phyloP scores from a whole-genome alignment of 2,113 vertebrate species.

The Neoarius graeffei region DNA sequence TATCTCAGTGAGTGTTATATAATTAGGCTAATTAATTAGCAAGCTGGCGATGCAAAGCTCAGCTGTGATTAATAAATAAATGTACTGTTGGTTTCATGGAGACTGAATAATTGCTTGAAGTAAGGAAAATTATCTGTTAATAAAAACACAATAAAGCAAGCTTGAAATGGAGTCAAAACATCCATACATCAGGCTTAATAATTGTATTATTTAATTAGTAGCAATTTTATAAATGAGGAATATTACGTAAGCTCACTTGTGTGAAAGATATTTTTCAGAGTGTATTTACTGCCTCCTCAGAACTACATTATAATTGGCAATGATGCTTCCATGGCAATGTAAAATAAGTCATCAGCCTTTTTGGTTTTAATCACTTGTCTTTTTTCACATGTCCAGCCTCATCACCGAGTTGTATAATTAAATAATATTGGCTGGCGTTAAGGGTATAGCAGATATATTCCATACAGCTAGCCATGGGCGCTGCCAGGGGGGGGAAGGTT shows the following conservation, averaged over 20 bases:
- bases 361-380: too few species aligned
- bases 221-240: neutral
- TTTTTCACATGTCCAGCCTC: too few species aligned
- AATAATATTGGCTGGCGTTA: too few species aligned
- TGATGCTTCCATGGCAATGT: neutral
- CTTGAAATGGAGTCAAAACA: neutral
- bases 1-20: conserved; percentile 19
- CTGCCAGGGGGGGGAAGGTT: too few species aligned
- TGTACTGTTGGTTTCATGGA: neutral
- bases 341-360: neutral
- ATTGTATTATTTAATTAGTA: neutral
- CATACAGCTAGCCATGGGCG: too few species aligned
- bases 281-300: neutral
- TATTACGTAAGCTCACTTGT: neutral
- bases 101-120: conserved; percentile 9
- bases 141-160: neutral
- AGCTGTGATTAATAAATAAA: conserved; percentile 28
- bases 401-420: too few species aligned
- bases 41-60: conserved; percentile 22
- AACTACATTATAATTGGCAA: neutral
- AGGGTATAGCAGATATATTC: too few species aligned
- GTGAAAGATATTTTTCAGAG: neutral
- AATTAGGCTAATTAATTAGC: conserved; percentile 43
- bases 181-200: neutral
- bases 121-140: neutral